Evolutionary conservation across 2,888 invertebrate species (phyloP), one percentile per base, ranked within the genome.

Genomic region (Tipula helvola): DNA sequence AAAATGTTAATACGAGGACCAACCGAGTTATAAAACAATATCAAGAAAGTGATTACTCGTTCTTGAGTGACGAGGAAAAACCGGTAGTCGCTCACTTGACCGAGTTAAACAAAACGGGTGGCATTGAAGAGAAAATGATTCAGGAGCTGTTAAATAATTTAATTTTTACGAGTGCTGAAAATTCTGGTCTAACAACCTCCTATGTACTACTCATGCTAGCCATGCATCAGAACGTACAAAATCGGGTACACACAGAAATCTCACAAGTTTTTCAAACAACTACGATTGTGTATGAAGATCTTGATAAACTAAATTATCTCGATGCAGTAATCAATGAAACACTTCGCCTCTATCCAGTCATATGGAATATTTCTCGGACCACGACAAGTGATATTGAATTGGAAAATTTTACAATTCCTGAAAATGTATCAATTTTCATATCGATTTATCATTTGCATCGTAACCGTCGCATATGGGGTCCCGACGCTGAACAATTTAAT

Each of bases 241-340:
- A 84, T 5, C 57, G 71, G 7, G 83, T 86, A 13, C 2, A 0
- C 18, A 13, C 44, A 7, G 86, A 86, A 41, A 39, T 86, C 5
- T 36, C 28, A 47, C 18, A 57, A n/a, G 84, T 86, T 8, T 86
- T 86, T 42, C n/a, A 28, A 39, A 44, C 83, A 5, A 41, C 16
- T 5, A 44, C 41, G 2, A 44, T 86, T 13, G n/a, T 83, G 10
- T 71, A 47, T n/a, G 86, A 86, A 5, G 83, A 83, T 28, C 41
- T 86, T 1, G 28, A 13, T 4, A 84, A 86, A n/a, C 44, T 86
- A 5, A 28, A 28, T 13, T 86, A 86, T 84, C 83, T 86, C 28
- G 86, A 86, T 12, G 41, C 83, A 7, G 86, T 86, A 5, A 28
- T 86, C 28, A 86, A 86, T 12, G 86, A 86, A 42, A 84, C 86